Percentiles rank a stretch among this genome's conserved stretches.
Conservation (phyloP, 2,113 vertebrate genomes). For the Channa maculata region DNA sequence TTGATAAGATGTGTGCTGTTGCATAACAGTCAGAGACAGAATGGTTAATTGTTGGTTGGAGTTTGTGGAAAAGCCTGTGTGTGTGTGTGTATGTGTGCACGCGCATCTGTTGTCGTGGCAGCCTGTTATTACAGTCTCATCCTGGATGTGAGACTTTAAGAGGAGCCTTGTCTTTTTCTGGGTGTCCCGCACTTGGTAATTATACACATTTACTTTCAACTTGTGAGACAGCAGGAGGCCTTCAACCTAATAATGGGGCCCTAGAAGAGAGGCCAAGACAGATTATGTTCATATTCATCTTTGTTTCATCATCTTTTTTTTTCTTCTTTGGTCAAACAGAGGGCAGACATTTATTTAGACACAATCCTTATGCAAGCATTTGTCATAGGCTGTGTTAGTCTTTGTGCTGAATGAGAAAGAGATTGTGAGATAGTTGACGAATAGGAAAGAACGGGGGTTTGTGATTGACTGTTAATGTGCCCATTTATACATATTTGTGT, state of each 20-base stretch:
- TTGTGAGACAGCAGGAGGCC: slow-evolving; percentile 47
- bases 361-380: slow-evolving; percentile 35
- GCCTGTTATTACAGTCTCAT: slow-evolving; percentile 68
- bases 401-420: slow-evolving; percentile 22
- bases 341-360: slow-evolving; percentile 31
- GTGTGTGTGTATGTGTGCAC: slow-evolving; percentile 31
- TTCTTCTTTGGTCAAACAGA: slow-evolving; percentile 13
- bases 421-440: slow-evolving; percentile 35
- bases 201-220: slow-evolving; percentile 63
- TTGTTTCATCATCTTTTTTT: slow-evolving; percentile 13
- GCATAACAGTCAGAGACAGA: slow-evolving; percentile 32
- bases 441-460: slow-evolving; percentile 17
- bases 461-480: slow-evolving; percentile 42
- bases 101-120: slow-evolving; percentile 52
- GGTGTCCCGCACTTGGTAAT: slow-evolving; percentile 61
- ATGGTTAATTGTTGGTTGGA: slow-evolving; percentile 48
- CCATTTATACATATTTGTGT: slow-evolving; percentile 27
- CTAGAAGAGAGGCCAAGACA: slow-evolving; percentile 29
- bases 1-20: slow-evolving; percentile 37
- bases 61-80: slow-evolving; percentile 32
- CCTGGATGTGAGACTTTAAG: slow-evolving; percentile 57
- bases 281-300: slow-evolving; percentile 30
- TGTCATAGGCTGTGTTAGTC: slow-evolving; percentile 38
- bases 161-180: slow-evolving; percentile 55
- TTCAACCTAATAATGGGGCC: slow-evolving; percentile 30